A percentile compares a stretch with the other conserved stretches of the same genome.
phyloP scores from a whole-genome alignment of 1,140 invertebrate species.

The Diuraphis noxia region DNA sequence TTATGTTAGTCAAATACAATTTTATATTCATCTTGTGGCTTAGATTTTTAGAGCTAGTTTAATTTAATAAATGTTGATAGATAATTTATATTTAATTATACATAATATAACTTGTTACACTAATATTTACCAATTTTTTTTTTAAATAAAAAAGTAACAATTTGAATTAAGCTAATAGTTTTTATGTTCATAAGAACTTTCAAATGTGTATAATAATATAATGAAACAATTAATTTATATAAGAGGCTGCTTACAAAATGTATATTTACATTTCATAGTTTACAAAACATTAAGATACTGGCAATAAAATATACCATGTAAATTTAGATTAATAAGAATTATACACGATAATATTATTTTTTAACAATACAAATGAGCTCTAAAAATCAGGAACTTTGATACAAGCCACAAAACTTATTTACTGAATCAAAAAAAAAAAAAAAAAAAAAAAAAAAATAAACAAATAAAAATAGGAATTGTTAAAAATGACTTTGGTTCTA shows the following conservation, averaged over 20 bases:
- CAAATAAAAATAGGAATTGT: conserved; percentile 39
- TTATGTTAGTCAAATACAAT: conserved; percentile 23
- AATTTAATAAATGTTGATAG: not conserved
- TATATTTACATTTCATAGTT: not conserved
- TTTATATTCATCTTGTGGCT: conserved; percentile 30
- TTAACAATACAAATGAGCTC: conserved; percentile 25
- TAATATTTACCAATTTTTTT: not conserved
- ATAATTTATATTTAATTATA: not conserved
- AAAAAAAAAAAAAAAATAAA: conserved; percentile 1
- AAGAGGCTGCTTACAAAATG: not conserved
- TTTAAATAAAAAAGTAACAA: not conserved
- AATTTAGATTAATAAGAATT: conserved; percentile 14
- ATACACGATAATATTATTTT: conserved; percentile 19
- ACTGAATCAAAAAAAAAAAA: conserved; percentile 5
- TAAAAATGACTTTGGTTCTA: conserved; percentile 37
- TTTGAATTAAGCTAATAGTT: not conserved
- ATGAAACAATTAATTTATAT: not conserved
- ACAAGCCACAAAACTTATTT: conserved; percentile 41
- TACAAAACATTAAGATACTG: not conserved
- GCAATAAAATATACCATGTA: not conserved
- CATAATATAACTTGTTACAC: not conserved
- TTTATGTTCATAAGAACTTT: not conserved
- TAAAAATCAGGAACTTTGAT: conserved; percentile 42
- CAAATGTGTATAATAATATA: not conserved
- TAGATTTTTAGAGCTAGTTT: conserved; percentile 33